Evolutionary conservation across 2,888 invertebrate species (phyloP).

Genomic region (Xanthia icteritia): DNA sequence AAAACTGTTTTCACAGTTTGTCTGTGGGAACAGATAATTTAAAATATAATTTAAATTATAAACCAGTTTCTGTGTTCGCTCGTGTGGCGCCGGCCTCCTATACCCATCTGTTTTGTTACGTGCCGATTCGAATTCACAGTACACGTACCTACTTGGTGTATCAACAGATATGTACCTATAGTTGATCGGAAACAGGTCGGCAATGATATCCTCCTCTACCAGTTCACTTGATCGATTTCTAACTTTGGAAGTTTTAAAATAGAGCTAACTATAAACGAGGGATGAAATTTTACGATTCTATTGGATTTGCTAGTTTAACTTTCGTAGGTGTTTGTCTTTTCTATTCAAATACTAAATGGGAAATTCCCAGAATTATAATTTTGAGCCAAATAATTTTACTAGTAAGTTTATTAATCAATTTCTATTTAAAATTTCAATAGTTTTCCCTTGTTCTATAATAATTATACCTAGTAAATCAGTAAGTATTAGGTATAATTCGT

Average conservation of each 20-base stretch:
- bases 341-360: not conserved
- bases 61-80: not conserved
- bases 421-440: not conserved
- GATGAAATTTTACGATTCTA: not conserved
- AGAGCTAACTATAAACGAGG: not conserved
- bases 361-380: not conserved
- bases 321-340: not conserved
- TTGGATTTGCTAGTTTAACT: not conserved
- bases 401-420: not conserved
- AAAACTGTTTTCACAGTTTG: not conserved
- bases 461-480: not conserved
- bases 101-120: not conserved
- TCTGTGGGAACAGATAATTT: not conserved
- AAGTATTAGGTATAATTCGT: not conserved
- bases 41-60: not conserved
- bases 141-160: not conserved
- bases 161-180: not conserved
- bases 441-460: not conserved
- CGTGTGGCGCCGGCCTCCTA: not conserved
- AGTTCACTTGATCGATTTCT: slow-evolving; percentile 21
- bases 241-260: slow-evolving; percentile 15
- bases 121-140: too few relatives aligned
- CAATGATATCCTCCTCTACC: not conserved
- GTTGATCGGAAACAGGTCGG: slow-evolving; percentile 6
- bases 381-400: not conserved